Base-by-base conservation (phyloP, 2,113 vertebrate species). In the Carollia perspicillata region DNA sequence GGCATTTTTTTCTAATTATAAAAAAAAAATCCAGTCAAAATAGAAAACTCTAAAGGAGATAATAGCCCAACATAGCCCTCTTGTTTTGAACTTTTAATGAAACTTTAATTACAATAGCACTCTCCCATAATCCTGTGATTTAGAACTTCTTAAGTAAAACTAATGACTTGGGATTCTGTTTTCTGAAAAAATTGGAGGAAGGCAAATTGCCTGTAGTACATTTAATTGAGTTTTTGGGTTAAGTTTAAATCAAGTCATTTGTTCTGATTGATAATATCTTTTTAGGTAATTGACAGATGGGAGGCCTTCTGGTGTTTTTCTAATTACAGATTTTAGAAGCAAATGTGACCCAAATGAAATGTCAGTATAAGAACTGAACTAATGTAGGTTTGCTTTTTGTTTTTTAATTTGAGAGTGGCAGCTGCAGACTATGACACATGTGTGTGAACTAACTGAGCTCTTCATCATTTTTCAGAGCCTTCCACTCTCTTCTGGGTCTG, bases 181-280 rank as follows among this genome's bases (percentile, higher is more conserved):
- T 90, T 93, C 58, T 87, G 49, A 80, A 92, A 93, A 72, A 83
- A 95, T 90, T 65, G n/a, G 40, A 84, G 33, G 35, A 90, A 95
- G 71, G 89, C 63, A 94, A 83, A 90, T 97, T 80, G 8, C 77
- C 16, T 77, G 8, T 94, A 65, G 69, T 80, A 87, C 58, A 80
- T 94, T 84, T 95, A 97, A 95, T 84, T 95, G 81, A 75, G 47
- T 93, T 96, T 91, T 95, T 84, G 42, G 30, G n/a, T 94, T 84
- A 94, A 69, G 51, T 88, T 97, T 84, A 90, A 95, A 94, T 94
- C 55, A 90, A 72, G 65, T 66, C 65, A 88, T 95, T 95, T 90
- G 37, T 97, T 84, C 87, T 72, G 10, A 20, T 88, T 94, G 89
- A 93, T 94, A 90, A 26, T 71, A 85, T 95, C 72, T 77, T 91